Percentiles rank a stretch among this genome's conserved stretches.
Evolutionary conservation across 1,140 invertebrate species (phyloP).

Genomic region (Pachyrhynchus sulphureomaculatus): DNA sequence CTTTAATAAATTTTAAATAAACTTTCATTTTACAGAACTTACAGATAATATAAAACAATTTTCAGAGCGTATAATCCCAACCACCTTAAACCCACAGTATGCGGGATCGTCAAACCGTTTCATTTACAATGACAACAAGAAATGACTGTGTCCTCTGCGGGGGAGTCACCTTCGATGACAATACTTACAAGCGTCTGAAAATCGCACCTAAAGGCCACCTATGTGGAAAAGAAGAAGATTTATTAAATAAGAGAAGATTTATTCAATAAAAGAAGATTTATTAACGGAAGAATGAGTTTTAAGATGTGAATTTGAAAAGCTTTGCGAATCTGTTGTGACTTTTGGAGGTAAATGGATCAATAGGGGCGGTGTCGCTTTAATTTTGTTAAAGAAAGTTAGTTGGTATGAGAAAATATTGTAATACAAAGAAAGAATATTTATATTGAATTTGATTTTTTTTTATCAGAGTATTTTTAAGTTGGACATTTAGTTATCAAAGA

Average conservation of each 20-base stretch:
- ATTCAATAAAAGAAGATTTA: conserved; percentile 25
- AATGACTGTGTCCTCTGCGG: background rate
- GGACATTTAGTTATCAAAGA: too few relatives aligned
- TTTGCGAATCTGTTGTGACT: conserved; percentile 19
- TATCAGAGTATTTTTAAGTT: too few relatives aligned
- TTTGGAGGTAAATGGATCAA: conserved; percentile 17
- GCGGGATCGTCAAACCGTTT: background rate
- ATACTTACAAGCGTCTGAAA: conserved; percentile 16
- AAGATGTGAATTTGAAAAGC: conserved; percentile 4
- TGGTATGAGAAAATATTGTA: background rate
- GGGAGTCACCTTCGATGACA: conserved; percentile 23
- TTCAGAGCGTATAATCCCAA: too few relatives aligned
- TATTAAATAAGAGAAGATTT: too few relatives aligned
- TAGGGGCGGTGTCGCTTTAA: background rate
- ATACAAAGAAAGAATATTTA: too few relatives aligned
- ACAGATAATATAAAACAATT: too few relatives aligned
- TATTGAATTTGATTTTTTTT: too few relatives aligned
- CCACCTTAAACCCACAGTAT: too few relatives aligned
- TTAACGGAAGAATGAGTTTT: conserved; percentile 23
- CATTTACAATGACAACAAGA: conserved; percentile 4
- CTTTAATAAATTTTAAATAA: too few relatives aligned
- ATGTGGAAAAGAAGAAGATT: conserved; percentile 20
- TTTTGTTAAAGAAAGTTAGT: background rate
- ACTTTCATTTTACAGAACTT: too few relatives aligned
- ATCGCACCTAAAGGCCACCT: conserved; percentile 19